Base-by-base conservation (phyloP, 2,797 vertebrate genomes). In the Triplophysa bombifrons region DNA sequence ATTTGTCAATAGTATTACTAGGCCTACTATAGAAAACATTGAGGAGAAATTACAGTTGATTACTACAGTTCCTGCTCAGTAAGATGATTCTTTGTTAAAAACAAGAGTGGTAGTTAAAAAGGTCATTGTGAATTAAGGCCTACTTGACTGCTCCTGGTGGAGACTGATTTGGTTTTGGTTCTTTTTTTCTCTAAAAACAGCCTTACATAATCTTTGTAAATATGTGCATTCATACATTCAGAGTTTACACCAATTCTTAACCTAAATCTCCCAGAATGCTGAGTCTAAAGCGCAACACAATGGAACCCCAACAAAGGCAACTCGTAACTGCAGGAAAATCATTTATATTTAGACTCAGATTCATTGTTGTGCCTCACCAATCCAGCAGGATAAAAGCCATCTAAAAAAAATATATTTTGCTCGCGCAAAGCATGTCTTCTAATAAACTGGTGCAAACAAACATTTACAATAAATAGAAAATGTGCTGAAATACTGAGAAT, bases 241-340 rank as follows among this genome's bases (percentile, higher is more conserved):
- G 74, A 55, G 83, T 80, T 87, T 86, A 88, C 80, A 84, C 72
- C 75, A 60, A 84, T 80, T 84, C 73, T 68, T 55, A 70, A 56
- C 80, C 64, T 73, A 86, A 87, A 88, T 85, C 85, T 88, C 85
- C 81, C 72, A 41, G 41, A 72, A 13, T 80, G 70, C 63, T 87
- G 60, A 66, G 80, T 81, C 78, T 81, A 82, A 86, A 85, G 82
- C 85, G 76, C 68, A 16, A 69, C 75, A 84, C 82, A 87, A 87
- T 80, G 34, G 80, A 86, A 80, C 78, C 50, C 51, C 71, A 73
- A 85, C 78, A 86, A 84, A 27, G 51, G 80, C 75, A 76, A 77
- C 80, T 72, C 69, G 2, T 44, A 51, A 50, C 48, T 46, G 55
- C 61, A 10, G 50, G 69, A 73, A 76, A 79, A 69, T 61, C 17